Evolutionary conservation across 2,797 vertebrate genomes (phyloP).

Genomic region (Podarcis siculus): DNA sequence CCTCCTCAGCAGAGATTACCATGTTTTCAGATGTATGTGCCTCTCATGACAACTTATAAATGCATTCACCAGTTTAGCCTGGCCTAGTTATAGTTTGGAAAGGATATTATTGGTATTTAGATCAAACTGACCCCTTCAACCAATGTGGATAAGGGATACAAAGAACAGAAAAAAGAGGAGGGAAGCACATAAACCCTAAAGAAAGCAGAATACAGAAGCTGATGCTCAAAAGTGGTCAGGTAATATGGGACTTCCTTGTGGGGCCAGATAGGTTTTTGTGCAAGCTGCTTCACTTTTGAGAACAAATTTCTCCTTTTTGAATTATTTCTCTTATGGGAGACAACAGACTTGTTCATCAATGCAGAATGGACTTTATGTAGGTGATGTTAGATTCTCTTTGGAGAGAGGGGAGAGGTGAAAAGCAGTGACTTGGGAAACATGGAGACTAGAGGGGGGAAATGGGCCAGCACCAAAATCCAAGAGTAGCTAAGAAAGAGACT

Average conservation of each 20-base stretch:
- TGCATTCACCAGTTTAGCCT: background rate
- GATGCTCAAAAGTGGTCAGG: background rate
- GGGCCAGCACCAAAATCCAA: no score
- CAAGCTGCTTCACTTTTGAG: background rate
- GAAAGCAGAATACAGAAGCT: background rate
- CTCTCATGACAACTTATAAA: background rate
- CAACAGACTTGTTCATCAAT: background rate
- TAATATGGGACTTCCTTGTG: background rate
- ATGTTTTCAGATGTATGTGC: background rate
- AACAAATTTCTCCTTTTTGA: background rate
- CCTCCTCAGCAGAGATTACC: conserved; percentile 16
- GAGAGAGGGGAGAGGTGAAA: background rate
- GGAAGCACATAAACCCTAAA: background rate
- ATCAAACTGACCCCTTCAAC: background rate
- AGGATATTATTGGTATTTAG: conserved; percentile 4
- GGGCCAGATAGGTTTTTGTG: background rate
- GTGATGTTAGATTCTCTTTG: background rate
- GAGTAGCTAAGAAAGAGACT: background rate
- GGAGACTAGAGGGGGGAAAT: no score
- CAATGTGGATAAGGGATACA: background rate
- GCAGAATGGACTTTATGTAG: background rate
- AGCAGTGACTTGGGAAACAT: background rate
- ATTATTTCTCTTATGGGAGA: no score
- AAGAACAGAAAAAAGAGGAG: background rate
- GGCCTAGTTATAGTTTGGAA: background rate